phyloP scores from a whole-genome alignment of 2,888 invertebrate species.

The Myopa tessellatipennis region DNA sequence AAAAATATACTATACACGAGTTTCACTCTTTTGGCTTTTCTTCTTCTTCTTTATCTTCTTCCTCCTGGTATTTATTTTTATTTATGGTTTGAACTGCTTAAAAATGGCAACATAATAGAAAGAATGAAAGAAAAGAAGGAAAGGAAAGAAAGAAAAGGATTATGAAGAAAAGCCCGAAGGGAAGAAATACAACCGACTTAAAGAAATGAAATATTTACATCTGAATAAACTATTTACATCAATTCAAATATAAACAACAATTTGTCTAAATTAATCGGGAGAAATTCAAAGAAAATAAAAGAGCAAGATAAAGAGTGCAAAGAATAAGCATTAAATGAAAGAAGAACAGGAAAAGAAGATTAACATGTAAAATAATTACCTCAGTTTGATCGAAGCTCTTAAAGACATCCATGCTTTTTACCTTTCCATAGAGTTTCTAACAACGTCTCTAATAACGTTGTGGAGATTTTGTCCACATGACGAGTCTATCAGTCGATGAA shows the following conservation, averaged over 20 bases:
- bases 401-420: not conserved
- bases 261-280: not conserved
- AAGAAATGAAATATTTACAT: not conserved
- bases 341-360: not conserved
- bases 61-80: too few species aligned
- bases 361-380: too few species aligned
- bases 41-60: too few species aligned
- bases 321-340: not conserved
- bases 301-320: not conserved
- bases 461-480: not conserved
- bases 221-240: not conserved
- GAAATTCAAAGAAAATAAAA: not conserved
- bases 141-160: not conserved
- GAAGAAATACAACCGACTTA: not conserved
- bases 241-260: not conserved
- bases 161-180: too few species aligned
- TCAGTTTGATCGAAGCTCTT: too few species aligned
- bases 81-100: too few species aligned
- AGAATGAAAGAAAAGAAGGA: not conserved
- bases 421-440: constrained; percentile 18
- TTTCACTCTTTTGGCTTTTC: too few species aligned
- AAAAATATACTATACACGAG: not conserved
- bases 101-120: not conserved
- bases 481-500: not conserved
- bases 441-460: not conserved